Base-by-base conservation (phyloP, 2,113 vertebrate genomes). In the Pholis gunnellus region DNA sequence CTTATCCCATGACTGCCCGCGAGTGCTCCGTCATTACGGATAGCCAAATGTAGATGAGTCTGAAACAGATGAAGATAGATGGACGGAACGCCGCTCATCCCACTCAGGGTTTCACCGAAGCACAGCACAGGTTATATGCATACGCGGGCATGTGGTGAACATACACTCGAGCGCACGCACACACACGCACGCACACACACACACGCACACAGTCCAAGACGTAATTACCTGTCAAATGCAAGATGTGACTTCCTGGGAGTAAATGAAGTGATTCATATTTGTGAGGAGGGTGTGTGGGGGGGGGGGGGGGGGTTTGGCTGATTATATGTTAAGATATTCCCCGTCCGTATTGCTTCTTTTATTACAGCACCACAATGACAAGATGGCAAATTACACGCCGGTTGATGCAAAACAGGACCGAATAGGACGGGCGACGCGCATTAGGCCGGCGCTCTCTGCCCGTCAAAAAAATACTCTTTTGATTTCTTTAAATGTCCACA, bases 171-270 rank as follows among this genome's bases (percentile, higher is more conserved):
- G 68, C 63, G 17, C 17, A 31, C 17, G 67, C 79, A 64, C 36
- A 57, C 31, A 4, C 31, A 31, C 31, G 4, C 29, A 31, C 29
- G 4, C 29, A 0, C 34, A 73, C 67, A 11, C 20, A 59, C 31
- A n/a, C 9, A 27, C 25, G 22, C 18, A 59, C 69, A n/a, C 14
- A 36, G 27, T 54, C 72, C 22, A 44, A 44, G 44, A 78, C 61
- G 48, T 93, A 94, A 95, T 94, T 89, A 90, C 91, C 91, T 95
- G 94, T 93, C 94, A 93, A 84, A 82, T 72, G 79, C 65, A 68
- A 86, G 79, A 90, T 84, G 67, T 75, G 91, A 88, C 88, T 92
- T 88, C 81, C 90, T 91, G 80, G 57, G 71, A 87, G 90, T 88
- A 92, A 91, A 93, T 91, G 60, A 91, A 86, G 68, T 91, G 88